Evolutionary conservation across 2,113 vertebrate species (phyloP).

Genomic region (Barnardius zonarius): DNA sequence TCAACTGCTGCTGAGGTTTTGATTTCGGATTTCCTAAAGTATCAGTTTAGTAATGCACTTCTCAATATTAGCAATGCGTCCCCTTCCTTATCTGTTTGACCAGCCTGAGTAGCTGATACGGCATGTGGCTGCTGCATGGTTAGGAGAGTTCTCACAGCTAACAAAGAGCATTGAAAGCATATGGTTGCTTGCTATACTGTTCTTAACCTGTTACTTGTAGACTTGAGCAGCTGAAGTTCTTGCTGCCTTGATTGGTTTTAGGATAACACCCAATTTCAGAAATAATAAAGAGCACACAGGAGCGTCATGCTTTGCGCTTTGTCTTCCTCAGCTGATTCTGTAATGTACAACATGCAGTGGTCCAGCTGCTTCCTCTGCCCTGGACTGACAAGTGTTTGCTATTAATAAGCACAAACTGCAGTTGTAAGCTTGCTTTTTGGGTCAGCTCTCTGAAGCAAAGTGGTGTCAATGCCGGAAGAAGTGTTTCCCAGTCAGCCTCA

Average conservation of each 20-base stretch:
- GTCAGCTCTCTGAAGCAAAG: neutral
- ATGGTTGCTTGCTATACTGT: neutral
- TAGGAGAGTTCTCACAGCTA: neutral
- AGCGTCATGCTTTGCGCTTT: neutral
- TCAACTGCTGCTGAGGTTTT: neutral
- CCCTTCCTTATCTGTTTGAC: rapidly evolving
- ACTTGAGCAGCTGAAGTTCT: neutral
- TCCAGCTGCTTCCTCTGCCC: neutral
- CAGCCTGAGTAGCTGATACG: rapidly evolving
- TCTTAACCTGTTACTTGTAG: neutral
- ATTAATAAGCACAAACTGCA: neutral
- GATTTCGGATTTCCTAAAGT: neutral
- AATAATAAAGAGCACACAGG: neutral
- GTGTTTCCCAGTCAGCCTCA: neutral
- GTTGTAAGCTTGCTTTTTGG: neutral
- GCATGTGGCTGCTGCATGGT: rapidly evolving
- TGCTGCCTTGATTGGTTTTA: neutral
- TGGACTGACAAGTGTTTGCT: neutral
- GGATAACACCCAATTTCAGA: neutral
- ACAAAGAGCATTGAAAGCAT: neutral
- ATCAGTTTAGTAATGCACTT: neutral
- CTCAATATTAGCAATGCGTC: rapidly evolving
- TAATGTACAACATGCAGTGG: neutral
- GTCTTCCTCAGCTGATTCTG: neutral
- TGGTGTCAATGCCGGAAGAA: rapidly evolving